These are phyloP conservation scores for Drosophila bunnanda DNA, from an alignment of 2,888 invertebrate genomes.

Conservation along the genomic window DNA sequence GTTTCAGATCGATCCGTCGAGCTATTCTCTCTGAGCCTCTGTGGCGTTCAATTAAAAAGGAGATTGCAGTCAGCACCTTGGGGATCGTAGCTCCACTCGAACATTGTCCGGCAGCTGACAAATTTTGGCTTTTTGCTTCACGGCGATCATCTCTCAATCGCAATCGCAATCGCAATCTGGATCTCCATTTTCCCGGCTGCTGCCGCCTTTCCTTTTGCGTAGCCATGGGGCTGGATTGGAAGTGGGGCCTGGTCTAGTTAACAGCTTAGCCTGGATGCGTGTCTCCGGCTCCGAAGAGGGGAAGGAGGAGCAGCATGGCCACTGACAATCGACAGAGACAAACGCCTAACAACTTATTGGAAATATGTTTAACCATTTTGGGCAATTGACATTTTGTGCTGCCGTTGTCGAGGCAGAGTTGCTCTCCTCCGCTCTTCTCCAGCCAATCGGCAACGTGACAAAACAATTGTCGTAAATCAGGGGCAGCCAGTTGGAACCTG, in stretches of 20 bases:
- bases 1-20: not conserved
- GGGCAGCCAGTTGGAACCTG: constrained; percentile 36
- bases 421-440: constrained; percentile 11
- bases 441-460: constrained; percentile 73
- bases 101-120: constrained; percentile 52
- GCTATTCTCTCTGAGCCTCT: constrained; percentile 8
- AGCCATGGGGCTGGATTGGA: constrained; percentile 33
- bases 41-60: constrained; percentile 30
- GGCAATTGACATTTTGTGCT: constrained; percentile 75
- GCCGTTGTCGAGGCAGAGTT: constrained; percentile 41
- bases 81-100: constrained; percentile 13
- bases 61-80: constrained; percentile 32
- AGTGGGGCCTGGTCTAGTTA: constrained; percentile 34
- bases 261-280: constrained; percentile 27
- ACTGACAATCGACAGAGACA: constrained; percentile 59
- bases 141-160: constrained; percentile 40
- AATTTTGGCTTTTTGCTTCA: constrained; percentile 36
- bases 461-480: constrained; percentile 80
- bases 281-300: constrained; percentile 25
- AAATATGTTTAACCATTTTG: constrained; percentile 79
- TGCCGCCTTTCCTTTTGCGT: constrained; percentile 12
- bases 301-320: constrained; percentile 6
- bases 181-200: constrained; percentile 10
- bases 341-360: constrained; percentile 77
- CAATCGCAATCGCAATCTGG: constrained; percentile 11